These are phyloP conservation scores for Tetanocera ferruginea DNA, from an alignment of 2,888 invertebrate genomes.

Conservation along the genomic window DNA sequence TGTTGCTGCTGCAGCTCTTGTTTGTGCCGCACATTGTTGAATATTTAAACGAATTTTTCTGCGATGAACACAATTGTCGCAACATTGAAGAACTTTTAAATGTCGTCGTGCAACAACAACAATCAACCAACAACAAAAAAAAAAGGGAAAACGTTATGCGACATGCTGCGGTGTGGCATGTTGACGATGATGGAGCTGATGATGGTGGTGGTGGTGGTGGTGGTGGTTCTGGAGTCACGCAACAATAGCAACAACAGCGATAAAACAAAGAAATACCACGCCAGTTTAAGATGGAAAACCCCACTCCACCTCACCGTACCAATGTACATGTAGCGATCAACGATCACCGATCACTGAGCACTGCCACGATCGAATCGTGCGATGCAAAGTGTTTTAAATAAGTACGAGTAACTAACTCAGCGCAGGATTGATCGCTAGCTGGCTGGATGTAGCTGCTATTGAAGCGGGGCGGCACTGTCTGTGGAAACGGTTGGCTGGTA, in stretches of 20 bases:
- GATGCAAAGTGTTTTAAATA: constrained; percentile 34
- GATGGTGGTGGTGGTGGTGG: background rate
- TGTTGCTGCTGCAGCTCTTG: constrained; percentile 14
- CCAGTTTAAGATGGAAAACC: constrained; percentile 2
- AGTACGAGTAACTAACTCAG: constrained; percentile 19
- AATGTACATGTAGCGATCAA: background rate
- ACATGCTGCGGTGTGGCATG: constrained; percentile 35
- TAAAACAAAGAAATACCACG: constrained; percentile 21
- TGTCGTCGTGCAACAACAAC: constrained; percentile 24
- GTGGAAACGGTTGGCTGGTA: background rate
- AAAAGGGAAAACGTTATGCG: constrained; percentile 29
- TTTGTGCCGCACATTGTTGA: constrained; percentile 28
- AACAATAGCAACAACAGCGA: background rate
- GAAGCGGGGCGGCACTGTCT: background rate
- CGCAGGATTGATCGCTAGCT: constrained; percentile 17
- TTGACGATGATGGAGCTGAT: constrained; percentile 23
- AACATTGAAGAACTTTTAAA: constrained; percentile 27
- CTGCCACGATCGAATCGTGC: constrained; percentile 19
- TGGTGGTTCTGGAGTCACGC: background rate
- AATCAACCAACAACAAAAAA: background rate
- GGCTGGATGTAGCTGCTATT: background rate
- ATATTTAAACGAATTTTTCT: constrained; percentile 30
- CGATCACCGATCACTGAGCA: background rate
- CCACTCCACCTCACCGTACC: background rate
- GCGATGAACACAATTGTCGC: constrained; percentile 18